Conservation (phyloP, 2,113 vertebrate genomes). For the Vulpes vulpes region DNA sequence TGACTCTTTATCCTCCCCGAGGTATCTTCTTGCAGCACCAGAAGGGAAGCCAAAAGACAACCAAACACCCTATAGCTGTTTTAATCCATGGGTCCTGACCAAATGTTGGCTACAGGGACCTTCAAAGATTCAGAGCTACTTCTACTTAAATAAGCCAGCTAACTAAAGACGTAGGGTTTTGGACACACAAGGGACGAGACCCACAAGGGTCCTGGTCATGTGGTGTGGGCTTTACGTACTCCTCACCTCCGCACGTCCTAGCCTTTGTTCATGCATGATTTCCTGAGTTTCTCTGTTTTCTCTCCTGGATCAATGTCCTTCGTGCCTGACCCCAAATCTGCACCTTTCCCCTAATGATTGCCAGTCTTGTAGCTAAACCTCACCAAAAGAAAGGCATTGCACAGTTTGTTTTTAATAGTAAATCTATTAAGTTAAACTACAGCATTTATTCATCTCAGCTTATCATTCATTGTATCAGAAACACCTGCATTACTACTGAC, state of each 20-base stretch:
- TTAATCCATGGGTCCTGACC: not conserved
- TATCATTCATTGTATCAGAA: not conserved
- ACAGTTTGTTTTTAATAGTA: not conserved
- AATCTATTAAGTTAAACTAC: not conserved
- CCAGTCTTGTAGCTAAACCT: not conserved
- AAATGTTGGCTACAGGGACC: not conserved
- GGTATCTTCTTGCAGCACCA: not conserved
- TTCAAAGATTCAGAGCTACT: not conserved
- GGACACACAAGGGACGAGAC: not conserved
- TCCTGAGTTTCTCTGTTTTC: not conserved
- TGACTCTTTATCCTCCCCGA: not conserved
- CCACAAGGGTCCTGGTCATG: not conserved
- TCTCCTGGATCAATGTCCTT: not conserved
- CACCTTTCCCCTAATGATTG: not conserved
- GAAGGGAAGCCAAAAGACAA: slow-evolving; percentile 29
- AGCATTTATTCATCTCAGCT: not conserved
- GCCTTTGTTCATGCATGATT: not conserved
- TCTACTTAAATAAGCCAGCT: not conserved
- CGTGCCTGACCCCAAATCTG: not conserved
- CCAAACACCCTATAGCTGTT: not conserved
- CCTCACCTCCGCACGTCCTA: not conserved
- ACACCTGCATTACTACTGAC: not conserved
- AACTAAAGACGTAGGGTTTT: not conserved
- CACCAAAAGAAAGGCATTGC: not conserved
- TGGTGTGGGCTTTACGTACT: rapidly evolving